phyloP scores from a whole-genome alignment of 2,888 invertebrate genomes.

The Dendrolimus houi region DNA sequence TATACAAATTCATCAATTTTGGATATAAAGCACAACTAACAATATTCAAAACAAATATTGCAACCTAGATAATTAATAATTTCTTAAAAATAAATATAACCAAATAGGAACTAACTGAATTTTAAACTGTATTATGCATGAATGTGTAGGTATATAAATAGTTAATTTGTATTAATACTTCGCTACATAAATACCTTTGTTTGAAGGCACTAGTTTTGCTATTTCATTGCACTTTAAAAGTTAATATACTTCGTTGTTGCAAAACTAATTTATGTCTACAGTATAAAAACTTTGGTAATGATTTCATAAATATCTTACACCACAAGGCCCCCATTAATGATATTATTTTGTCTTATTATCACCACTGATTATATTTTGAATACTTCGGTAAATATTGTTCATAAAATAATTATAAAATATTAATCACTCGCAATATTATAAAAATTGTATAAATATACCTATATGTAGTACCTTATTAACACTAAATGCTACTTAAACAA shows the following conservation, averaged over 20 bases:
- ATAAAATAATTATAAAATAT: background rate
- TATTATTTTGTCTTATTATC: constrained; percentile 17
- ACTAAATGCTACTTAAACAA: constrained; percentile 14
- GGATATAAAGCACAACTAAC: background rate
- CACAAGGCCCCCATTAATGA: constrained; percentile 20
- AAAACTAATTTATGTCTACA: background rate
- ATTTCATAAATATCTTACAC: constrained; percentile 9
- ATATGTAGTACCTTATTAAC: constrained; percentile 6
- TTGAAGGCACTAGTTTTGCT: background rate
- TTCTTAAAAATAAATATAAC: constrained; percentile 15
- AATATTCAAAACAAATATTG: constrained; percentile 2
- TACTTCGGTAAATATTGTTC: background rate
- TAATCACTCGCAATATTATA: background rate
- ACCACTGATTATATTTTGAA: constrained; percentile 3
- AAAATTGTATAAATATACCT: no score
- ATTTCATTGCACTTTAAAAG: background rate
- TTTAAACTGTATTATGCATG: constrained; percentile 11
- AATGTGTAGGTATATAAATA: constrained; percentile 9
- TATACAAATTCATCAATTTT: background rate
- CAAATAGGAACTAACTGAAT: constrained; percentile 25
- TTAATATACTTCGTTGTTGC: constrained; percentile 1
- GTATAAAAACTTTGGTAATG: constrained; percentile 9
- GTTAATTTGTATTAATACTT: background rate
- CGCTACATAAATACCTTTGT: background rate
- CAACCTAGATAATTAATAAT: background rate